Percentiles rank a stretch among this genome's conserved stretches.
Conservation (phyloP, 2,888 invertebrate species). For the Onchidella celtica region DNA sequence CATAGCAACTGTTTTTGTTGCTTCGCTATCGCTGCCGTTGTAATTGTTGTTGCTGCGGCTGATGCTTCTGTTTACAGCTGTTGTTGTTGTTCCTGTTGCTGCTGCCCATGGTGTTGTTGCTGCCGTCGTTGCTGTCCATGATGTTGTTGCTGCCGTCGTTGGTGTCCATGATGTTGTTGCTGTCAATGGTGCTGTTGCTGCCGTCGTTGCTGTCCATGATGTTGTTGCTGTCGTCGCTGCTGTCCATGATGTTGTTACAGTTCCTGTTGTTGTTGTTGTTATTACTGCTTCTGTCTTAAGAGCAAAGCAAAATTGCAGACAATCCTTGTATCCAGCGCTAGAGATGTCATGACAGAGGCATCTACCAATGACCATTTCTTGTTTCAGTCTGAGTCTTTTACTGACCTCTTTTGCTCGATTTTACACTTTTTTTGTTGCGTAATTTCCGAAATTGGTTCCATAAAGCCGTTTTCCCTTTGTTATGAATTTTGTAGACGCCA, state of each 20-base stretch:
- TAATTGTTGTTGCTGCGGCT: slow-evolving; percentile 2
- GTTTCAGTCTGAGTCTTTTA: too few relatives aligned
- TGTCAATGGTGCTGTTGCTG: neutral
- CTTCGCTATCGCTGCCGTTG: neutral
- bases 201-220: too few relatives aligned
- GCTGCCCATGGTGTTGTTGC: neutral
- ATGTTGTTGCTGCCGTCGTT: too few relatives aligned
- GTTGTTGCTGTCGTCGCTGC: neutral
- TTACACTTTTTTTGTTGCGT: too few relatives aligned
- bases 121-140: too few relatives aligned
- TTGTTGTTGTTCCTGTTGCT: neutral
- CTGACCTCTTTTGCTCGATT: too few relatives aligned
- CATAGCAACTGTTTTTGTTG: neutral
- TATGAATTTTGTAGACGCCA: too few relatives aligned
- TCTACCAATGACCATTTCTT: too few relatives aligned
- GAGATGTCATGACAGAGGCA: neutral
- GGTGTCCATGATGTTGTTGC: neutral
- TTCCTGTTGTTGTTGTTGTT: slow-evolving; percentile 3
- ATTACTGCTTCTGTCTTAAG: neutral
- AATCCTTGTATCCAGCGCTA: too few relatives aligned
- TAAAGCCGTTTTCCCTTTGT: too few relatives aligned
- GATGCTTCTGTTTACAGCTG: slow-evolving; percentile 23
- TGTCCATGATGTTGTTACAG: neutral
- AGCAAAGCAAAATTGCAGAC: too few relatives aligned
- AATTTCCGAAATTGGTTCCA: too few relatives aligned